A percentile compares a stretch with the other conserved stretches of the same genome.
phyloP scores from a whole-genome alignment of 2,113 vertebrate species.

The Pluvianellus socialis region DNA sequence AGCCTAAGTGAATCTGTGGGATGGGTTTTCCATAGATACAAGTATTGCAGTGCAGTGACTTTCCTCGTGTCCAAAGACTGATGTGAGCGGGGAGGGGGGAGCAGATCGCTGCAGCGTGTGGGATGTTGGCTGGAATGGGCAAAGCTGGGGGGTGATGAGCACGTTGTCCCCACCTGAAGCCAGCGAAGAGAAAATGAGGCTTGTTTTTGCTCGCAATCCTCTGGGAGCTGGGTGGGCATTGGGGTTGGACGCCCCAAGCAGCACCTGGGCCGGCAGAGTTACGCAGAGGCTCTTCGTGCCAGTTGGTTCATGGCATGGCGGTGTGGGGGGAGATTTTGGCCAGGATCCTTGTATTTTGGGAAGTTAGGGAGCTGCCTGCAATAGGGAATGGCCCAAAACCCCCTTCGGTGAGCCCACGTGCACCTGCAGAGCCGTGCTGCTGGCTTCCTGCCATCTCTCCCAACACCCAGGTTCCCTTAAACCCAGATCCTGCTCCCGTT shows the following conservation, averaged over 20 bases:
- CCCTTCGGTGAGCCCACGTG: accelerated
- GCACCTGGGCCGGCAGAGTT: not conserved
- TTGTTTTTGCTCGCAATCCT: not conserved
- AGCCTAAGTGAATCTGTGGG: not conserved
- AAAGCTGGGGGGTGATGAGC: not conserved
- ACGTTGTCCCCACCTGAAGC: too few species aligned
- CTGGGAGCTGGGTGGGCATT: not conserved
- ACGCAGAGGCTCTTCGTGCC: not conserved
- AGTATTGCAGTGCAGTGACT: accelerated
- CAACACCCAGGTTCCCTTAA: not conserved
- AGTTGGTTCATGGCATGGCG: not conserved
- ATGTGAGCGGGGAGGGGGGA: not conserved
- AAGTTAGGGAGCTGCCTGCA: not conserved
- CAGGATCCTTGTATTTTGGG: not conserved
- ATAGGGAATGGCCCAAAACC: not conserved
- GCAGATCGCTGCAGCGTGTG: not conserved
- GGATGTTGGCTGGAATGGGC: not conserved
- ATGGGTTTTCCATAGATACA: accelerated
- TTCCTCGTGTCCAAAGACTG: not conserved
- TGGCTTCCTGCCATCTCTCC: not conserved
- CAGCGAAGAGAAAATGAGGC: not conserved
- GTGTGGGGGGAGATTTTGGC: not conserved
- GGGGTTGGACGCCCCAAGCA: not conserved
- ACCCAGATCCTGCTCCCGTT: accelerated
- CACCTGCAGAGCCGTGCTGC: accelerated